These are phyloP conservation scores for Tokudaia tokunoshimensis DNA, from an alignment of 2,797 vertebrate genomes.

Conservation along the genomic window DNA sequence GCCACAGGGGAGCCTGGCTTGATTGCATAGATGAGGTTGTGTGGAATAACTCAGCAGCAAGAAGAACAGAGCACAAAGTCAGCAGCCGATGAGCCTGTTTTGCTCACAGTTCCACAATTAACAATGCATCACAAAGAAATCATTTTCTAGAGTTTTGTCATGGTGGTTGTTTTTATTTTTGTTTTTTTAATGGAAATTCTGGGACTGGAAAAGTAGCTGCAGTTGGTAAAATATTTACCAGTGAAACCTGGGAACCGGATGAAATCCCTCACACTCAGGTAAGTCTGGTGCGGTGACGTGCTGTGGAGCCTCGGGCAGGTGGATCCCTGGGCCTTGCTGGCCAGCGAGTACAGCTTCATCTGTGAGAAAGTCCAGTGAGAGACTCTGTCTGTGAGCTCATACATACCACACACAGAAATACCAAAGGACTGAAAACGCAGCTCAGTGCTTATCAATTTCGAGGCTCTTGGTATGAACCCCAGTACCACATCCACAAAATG, in stretches of 20 bases:
- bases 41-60: not conserved
- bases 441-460: not conserved
- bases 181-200: not conserved
- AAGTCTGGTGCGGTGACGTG: not conserved
- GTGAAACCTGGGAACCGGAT: not conserved
- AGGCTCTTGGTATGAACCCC: not conserved
- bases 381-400: not conserved
- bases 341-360: not conserved
- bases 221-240: not conserved
- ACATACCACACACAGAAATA: not conserved
- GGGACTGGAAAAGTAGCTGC: not conserved
- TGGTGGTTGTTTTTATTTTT: no score
- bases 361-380: not conserved
- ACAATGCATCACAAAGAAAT: constrained; percentile 48
- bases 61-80: not conserved
- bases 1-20: not conserved
- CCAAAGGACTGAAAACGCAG: not conserved
- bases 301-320: not conserved
- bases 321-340: not conserved
- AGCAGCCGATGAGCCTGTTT: constrained; percentile 2
- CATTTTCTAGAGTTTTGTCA: not conserved
- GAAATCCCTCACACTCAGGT: not conserved
- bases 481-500: not conserved
- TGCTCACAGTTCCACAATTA: not conserved
- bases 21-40: not conserved